phyloP scores from a whole-genome alignment of 2,797 vertebrate genomes.

The Chanos chanos region DNA sequence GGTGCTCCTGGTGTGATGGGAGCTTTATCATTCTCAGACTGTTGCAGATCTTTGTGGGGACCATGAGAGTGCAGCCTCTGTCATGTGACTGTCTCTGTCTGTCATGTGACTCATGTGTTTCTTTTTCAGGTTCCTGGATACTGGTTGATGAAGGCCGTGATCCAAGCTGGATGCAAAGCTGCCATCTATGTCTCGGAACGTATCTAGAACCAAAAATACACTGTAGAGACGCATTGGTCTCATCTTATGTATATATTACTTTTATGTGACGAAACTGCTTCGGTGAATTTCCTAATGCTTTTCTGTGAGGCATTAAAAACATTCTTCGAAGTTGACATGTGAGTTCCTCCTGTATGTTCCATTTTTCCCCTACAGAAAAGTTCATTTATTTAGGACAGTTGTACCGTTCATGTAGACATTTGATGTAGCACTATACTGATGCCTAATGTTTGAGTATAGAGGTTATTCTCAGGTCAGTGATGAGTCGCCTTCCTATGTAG shows the following conservation, averaged over 20 bases:
- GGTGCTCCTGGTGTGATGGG: too few species aligned
- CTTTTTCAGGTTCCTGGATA: constrained; percentile 71
- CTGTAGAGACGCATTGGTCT: neutral
- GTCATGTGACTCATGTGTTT: constrained; percentile 12
- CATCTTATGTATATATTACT: neutral
- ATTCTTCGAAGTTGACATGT: neutral
- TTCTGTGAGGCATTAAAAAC: neutral
- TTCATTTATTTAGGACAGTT: too few species aligned
- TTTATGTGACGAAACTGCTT: neutral
- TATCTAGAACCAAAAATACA: constrained; percentile 49
- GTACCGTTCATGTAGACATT: neutral
- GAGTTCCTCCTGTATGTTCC: neutral
- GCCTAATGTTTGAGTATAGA: too few species aligned
- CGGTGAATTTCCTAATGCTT: neutral
- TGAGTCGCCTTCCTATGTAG: too few species aligned
- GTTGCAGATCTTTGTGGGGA: too few species aligned
- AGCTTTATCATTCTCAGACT: too few species aligned
- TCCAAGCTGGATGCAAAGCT: constrained; percentile 74
- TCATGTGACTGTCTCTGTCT: too few species aligned
- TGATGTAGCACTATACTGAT: neutral
- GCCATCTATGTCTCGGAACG: constrained; percentile 79
- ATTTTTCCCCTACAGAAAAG: neutral
- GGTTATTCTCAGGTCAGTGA: too few species aligned
- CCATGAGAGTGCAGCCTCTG: too few species aligned
- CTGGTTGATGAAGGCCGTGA: constrained; percentile 65